Base-by-base conservation (phyloP, 2,113 vertebrate species). In the Nycticorax nycticorax region DNA sequence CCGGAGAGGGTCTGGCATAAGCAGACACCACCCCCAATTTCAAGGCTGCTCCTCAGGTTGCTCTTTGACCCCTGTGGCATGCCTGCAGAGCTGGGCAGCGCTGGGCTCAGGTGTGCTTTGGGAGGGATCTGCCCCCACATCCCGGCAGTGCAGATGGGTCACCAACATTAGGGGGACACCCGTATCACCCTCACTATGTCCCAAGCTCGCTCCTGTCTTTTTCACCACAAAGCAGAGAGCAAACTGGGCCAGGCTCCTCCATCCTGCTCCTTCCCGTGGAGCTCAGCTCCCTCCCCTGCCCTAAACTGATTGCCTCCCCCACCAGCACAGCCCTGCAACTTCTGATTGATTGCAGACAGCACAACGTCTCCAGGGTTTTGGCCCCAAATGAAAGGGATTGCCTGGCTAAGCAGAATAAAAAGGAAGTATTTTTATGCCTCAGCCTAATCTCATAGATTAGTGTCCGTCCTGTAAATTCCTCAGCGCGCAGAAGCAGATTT, bases 331-430 rank as follows among this genome's bases (percentile, higher is more conserved):
- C 45, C 41, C 48, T 67, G 23, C 12, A n/a, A 12, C 41, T 59
- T 66, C 60, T 27, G 53, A 3, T 2, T 74, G n/a, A 43, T 2
- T 62, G 43, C 50, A 43, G n/a, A 12, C n/a, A 66, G 37, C 1
- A 1, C 24, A 33, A 3, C 0, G 2, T 57, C n/a, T 72, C 71
- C 33, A 21, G 53, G 37, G 27, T 6, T 69, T 89, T 74, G 88
- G 21, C 57, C 84, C 88, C 85, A 80, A 20, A 59, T 37, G 72
- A 69, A 91, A 39, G 33, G 45, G 68, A 86, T 69, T 84, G 78
- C 56, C 39, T 5, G 7, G 59, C 92, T 92, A 95, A 90, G 68
- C 66, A 91, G 71, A 78, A 94, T 56, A 84, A 96, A 79, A 92
- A 37, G 43, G 48, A 94, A 75, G 39, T 32, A 56, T 67, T 95